Percentiles rank a stretch among this genome's conserved stretches.
Evolutionary conservation across 2,797 vertebrate genomes (phyloP).

Genomic region (Rhinoraja longicauda): DNA sequence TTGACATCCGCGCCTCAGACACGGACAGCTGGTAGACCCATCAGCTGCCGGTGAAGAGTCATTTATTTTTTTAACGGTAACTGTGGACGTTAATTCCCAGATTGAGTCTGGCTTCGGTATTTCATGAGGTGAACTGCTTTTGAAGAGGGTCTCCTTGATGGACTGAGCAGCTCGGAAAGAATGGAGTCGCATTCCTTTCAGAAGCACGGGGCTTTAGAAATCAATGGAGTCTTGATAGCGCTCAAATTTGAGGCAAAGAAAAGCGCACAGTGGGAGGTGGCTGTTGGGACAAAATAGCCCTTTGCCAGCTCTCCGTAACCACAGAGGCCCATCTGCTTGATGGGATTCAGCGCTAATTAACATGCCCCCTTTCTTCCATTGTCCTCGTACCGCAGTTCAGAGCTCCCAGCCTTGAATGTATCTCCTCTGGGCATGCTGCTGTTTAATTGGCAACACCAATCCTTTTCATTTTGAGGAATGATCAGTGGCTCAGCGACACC

Average conservation of each 20-base stretch:
- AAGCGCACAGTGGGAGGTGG: conserved; percentile 24
- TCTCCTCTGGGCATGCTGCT: conserved; percentile 57
- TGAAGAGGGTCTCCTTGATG: neutral
- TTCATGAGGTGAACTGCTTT: conserved; percentile 23
- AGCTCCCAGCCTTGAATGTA: conserved; percentile 37
- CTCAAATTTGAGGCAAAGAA: conserved; percentile 14
- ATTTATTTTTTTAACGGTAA: neutral
- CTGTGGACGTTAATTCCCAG: neutral
- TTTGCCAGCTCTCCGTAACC: conserved; percentile 50
- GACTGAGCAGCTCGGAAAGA: neutral
- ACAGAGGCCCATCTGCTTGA: conserved; percentile 57
- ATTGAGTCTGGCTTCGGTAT: neutral
- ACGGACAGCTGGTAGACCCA: neutral
- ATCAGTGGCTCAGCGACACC: neutral
- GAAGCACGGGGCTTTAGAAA: conserved; percentile 2
- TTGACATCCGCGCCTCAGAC: no score
- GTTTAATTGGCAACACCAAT: conserved; percentile 54
- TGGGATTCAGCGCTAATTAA: conserved; percentile 64
- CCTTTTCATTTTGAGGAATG: neutral
- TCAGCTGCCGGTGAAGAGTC: neutral
- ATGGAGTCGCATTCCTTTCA: conserved; percentile 24
- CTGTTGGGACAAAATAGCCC: conserved; percentile 45
- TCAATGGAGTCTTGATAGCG: conserved; percentile 31
- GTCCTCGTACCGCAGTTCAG: conserved; percentile 52
- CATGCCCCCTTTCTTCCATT: conserved; percentile 59